phyloP scores from a whole-genome alignment of 2,797 vertebrate genomes.

The Enteromius paludinosus region DNA sequence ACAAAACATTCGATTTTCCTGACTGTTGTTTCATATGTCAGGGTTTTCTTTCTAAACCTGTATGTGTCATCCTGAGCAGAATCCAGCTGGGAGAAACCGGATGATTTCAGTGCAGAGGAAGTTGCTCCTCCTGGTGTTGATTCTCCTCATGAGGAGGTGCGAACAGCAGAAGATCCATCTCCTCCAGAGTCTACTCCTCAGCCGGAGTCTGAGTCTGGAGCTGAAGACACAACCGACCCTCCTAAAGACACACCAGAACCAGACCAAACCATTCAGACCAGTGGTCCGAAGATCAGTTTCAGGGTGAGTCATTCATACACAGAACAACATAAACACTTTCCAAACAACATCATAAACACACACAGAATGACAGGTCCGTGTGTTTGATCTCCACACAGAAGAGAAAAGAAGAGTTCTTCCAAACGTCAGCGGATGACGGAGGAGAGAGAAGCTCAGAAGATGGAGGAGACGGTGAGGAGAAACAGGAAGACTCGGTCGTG shows the following conservation, averaged over 20 bases:
- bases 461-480: background rate
- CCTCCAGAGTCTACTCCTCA: constrained; percentile 62
- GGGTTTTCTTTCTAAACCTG: background rate
- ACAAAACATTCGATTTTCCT: background rate
- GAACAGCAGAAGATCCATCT: constrained; percentile 43
- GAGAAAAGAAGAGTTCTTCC: constrained; percentile 64
- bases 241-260: constrained; percentile 51
- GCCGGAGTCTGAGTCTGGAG: constrained; percentile 67
- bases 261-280: constrained; percentile 59
- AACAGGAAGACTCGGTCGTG: constrained; percentile 24
- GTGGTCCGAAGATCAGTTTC: constrained; percentile 74
- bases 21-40: background rate
- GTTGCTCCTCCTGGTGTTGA: constrained; percentile 18
- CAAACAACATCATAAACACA: background rate
- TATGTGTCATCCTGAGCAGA: constrained; percentile 75
- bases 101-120: constrained; percentile 66
- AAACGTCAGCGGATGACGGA: constrained; percentile 48
- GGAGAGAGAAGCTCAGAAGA: constrained; percentile 25
- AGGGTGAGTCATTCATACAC: constrained; percentile 72
- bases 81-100: constrained; percentile 92
- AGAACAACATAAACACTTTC: background rate
- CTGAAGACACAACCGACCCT: constrained; percentile 57
- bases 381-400: constrained; percentile 65
- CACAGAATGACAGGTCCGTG: background rate
- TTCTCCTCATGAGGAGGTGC: constrained; percentile 50